Evolutionary conservation across 2,113 vertebrate species (phyloP), one percentile per base, ranked within the genome.

Genomic region (Amazona vittata): DNA sequence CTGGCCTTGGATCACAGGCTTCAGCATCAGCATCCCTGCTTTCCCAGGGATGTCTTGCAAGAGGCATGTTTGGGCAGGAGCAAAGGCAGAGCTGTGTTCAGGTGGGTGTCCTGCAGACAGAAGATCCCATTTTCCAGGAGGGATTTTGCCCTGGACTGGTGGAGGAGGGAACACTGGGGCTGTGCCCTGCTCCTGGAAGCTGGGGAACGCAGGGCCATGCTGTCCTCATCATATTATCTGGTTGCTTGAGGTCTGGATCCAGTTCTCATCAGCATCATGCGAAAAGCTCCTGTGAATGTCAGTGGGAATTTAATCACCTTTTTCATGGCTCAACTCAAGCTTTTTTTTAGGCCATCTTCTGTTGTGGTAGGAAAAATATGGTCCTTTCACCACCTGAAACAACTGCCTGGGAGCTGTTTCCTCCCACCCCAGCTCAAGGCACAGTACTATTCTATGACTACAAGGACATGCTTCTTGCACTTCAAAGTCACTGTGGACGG

Each of bases 301-400:
- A 41, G 62, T 29, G 59, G 37, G 81, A 88, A 90, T 64, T 77
- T 60, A 69, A 83, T 86, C 3, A 78, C 20, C 59, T 83, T 7
- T 90, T 90, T 92, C 35, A 52, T 47, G 68, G 79, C 46, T 69
- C 44, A 86, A 29, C 41, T 79, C 37, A 13, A 43, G 77, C 24
- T 26, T 62, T 57, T 85, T 85, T 89, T 87, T 37, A 92, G 65
- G 39, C 10, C 21, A 74, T 5, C 21, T 89, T 68, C 64, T 92
- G 75, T 63, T 82, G 73, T 73, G 41, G 65, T 41, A 89, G 74
- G 44, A 79, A 76, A 92, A 96, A 79, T 39, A 68, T 0, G 3
- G 94, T 91, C 71, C 90, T 93, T 77, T 83, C 35, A 90, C 28
- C 93, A 94, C 85, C 92, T 93, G 92, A 96, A 95, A 83, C 76